Conservation (phyloP, 2,797 vertebrate genomes). For the Alosa sapidissima region DNA sequence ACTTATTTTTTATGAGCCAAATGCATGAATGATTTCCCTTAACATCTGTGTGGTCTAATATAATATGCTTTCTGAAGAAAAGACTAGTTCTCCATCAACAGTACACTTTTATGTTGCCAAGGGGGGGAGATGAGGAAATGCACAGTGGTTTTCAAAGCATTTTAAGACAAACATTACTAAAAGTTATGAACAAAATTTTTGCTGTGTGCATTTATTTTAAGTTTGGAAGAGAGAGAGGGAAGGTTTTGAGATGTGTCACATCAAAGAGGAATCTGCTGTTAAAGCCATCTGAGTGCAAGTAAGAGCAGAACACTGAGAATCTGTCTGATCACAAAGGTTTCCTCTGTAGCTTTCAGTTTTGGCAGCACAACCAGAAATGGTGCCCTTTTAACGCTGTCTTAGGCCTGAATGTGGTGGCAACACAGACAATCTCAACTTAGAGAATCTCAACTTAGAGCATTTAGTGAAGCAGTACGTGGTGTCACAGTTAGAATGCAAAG, state of each 20-base stretch:
- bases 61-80: not conserved
- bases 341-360: not conserved
- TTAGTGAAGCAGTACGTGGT: too few species aligned
- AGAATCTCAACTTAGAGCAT: too few species aligned
- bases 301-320: not conserved
- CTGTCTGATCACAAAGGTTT: not conserved
- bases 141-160: not conserved
- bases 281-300: not conserved
- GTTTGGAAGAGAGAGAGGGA: not conserved
- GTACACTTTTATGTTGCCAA: not conserved
- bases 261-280: slow-evolving; percentile 9
- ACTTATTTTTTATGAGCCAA: not conserved
- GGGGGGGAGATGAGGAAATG: not conserved
- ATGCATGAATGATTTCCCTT: not conserved
- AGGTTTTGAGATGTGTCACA: not conserved
- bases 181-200: not conserved
- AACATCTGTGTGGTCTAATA: not conserved
- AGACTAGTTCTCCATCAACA: not conserved
- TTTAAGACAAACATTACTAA: not conserved
- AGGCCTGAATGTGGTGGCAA: not conserved
- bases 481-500: not conserved
- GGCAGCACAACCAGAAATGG: not conserved
- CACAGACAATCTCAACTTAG: not conserved
- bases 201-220: not conserved
- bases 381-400: not conserved